Percentiles rank a stretch among this genome's conserved stretches.
Conservation (phyloP, 2,113 vertebrate genomes). For the Oncorhynchus clarkii region DNA sequence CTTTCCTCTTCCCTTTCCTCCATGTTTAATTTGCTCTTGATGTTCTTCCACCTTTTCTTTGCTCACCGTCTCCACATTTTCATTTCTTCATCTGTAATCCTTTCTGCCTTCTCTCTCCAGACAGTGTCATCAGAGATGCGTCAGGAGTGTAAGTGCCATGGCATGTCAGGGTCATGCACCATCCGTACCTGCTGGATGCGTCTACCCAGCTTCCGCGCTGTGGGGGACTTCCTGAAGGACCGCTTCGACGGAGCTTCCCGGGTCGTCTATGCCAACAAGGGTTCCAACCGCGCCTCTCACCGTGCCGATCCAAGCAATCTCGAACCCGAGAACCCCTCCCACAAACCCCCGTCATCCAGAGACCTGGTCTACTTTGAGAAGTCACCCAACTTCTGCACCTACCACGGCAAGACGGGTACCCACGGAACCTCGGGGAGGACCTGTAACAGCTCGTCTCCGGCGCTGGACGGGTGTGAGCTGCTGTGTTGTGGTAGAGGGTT, state of each 20-base stretch:
- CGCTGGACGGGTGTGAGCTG: constrained; percentile 93
- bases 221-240: constrained; percentile 94
- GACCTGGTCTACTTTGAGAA: constrained; percentile 99
- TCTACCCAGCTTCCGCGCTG: constrained; percentile 90
- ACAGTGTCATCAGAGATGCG: constrained; percentile 95
- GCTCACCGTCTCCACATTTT: not conserved
- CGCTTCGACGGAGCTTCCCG: constrained; percentile 95
- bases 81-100: not conserved
- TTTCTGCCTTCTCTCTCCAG: constrained; percentile 61
- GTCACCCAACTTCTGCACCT: constrained; percentile 96
- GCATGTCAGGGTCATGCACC: constrained; percentile 97
- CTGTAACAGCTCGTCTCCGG: constrained; percentile 95
- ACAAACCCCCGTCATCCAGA: constrained; percentile 88
- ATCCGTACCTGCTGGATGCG: constrained; percentile 98
- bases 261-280: constrained; percentile 94
- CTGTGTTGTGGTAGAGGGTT: constrained; percentile 95
- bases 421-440: constrained; percentile 85
- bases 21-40: no score
- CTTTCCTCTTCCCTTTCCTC: no score
- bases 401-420: constrained; percentile 86
- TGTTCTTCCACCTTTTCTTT: not conserved
- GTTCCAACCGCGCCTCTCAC: constrained; percentile 92
- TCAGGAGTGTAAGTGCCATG: constrained; percentile 98
- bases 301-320: constrained; percentile 86
- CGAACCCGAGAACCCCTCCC: constrained; percentile 91